Conservation (phyloP, 2,888 invertebrate genomes). For the Drosophila maculinotata region DNA sequence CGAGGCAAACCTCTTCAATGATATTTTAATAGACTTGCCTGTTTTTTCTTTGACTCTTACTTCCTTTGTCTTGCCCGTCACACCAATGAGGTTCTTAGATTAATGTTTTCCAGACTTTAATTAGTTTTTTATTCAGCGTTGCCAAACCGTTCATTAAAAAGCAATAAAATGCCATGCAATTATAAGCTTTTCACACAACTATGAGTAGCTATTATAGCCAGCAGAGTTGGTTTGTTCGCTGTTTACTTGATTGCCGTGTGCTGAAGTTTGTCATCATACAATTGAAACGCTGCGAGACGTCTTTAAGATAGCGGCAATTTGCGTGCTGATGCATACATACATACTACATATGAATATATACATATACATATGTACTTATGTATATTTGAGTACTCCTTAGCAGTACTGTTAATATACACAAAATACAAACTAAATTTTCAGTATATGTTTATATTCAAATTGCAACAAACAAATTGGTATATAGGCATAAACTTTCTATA, state of each 20-base stretch:
- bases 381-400: too few relatives aligned
- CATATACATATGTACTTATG: too few relatives aligned
- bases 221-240: background rate
- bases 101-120: constrained; percentile 58
- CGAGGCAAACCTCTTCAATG: constrained; percentile 23
- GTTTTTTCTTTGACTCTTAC: constrained; percentile 38
- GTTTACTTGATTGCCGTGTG: background rate
- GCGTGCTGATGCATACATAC: too few relatives aligned
- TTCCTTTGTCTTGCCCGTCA: constrained; percentile 16
- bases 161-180: constrained; percentile 34
- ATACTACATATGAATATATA: too few relatives aligned
- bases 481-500: too few relatives aligned
- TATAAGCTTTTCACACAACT: constrained; percentile 9
- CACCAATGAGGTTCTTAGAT: constrained; percentile 49
- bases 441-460: too few relatives aligned
- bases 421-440: too few relatives aligned
- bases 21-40: constrained; percentile 59
- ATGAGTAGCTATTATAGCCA: background rate
- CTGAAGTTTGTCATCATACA: too few relatives aligned
- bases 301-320: too few relatives aligned
- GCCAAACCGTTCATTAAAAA: constrained; percentile 35
- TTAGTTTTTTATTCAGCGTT: constrained; percentile 48
- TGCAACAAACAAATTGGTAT: too few relatives aligned
- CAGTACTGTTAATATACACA: too few relatives aligned
- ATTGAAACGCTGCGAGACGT: too few relatives aligned